These are phyloP conservation scores for Pyrgilauda ruficollis DNA, from an alignment of 2,113 vertebrate species.

Conservation along the genomic window DNA sequence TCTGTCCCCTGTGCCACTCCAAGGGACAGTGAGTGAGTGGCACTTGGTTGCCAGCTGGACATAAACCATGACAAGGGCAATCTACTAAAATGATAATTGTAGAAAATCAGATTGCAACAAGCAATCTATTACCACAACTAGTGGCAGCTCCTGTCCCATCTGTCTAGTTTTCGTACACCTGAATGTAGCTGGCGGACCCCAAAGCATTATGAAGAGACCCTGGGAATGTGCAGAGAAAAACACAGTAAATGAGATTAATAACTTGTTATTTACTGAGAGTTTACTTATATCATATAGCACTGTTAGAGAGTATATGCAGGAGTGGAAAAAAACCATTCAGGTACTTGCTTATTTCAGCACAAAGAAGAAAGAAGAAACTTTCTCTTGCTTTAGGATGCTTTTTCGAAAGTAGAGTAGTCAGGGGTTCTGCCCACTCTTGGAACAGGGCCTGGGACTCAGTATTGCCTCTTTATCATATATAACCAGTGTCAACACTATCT, in stretches of 20 bases:
- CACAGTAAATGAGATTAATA: neutral
- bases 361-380: neutral
- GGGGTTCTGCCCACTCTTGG: neutral
- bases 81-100: neutral
- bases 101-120: neutral
- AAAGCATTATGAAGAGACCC: neutral
- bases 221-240: neutral
- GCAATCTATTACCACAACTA: neutral
- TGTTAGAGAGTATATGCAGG: neutral
- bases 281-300: neutral
- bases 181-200: neutral
- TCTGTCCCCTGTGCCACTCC: accelerated
- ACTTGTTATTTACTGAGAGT: neutral
- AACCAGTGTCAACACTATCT: too few relatives aligned
- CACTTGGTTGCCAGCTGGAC: neutral
- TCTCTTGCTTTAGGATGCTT: neutral
- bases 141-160: neutral
- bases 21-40: neutral
- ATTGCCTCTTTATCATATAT: accelerated
- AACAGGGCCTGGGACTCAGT: neutral
- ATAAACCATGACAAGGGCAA: neutral
- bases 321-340: neutral
- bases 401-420: neutral
- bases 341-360: neutral
- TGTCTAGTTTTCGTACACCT: accelerated